Evolutionary conservation across 2,113 vertebrate species (phyloP).

Genomic region (Chloroceryle aenea): DNA sequence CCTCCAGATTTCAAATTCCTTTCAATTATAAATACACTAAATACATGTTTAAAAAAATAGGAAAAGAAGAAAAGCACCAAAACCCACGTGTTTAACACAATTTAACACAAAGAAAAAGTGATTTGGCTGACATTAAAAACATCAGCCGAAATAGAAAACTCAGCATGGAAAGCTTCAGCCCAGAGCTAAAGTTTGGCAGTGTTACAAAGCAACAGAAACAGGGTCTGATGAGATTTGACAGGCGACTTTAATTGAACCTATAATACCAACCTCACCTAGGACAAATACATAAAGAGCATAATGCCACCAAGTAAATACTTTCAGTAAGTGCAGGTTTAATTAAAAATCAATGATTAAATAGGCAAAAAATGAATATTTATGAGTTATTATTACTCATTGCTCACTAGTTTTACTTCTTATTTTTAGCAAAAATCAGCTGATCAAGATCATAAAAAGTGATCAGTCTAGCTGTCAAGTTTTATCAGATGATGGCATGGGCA

Average conservation of each 20-base stretch:
- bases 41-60: neutral
- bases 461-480: conserved; percentile 27
- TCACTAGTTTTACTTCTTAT: neutral
- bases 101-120: neutral
- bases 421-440: conserved; percentile 56
- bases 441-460: conserved; percentile 19
- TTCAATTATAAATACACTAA: neutral
- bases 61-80: neutral
- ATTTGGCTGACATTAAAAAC: neutral
- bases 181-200: neutral
- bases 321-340: conserved; percentile 16
- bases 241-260: neutral
- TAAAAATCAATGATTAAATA: conserved; percentile 38
- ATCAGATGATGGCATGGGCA: conserved; percentile 37
- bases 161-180: neutral
- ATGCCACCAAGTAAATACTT: conserved; percentile 28
- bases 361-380: conserved; percentile 24
- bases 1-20: neutral
- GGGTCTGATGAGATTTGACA: conserved; percentile 33
- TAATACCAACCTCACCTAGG: neutral
- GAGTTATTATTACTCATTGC: conserved; percentile 9
- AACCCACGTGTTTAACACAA: accelerated
- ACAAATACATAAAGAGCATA: neutral
- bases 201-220: conserved; percentile 6
- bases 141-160: neutral